These are phyloP conservation scores for Bubo blakistoni DNA, from an alignment of 2,113 vertebrate genomes.

Conservation along the genomic window DNA sequence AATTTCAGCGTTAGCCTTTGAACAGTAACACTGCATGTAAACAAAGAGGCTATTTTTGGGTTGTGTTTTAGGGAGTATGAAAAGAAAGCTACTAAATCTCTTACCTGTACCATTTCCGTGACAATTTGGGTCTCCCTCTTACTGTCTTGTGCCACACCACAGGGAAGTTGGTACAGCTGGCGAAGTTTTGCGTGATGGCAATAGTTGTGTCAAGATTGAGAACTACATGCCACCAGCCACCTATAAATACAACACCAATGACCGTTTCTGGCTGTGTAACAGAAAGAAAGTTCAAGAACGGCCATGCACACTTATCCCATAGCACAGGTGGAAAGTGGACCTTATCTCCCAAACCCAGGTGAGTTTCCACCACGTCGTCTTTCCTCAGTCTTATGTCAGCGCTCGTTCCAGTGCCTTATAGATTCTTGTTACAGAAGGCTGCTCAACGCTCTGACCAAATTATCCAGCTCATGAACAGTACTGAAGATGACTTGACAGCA, in stretches of 20 bases:
- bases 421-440: not conserved
- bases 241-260: constrained; percentile 67
- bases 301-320: fast-evolving
- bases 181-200: constrained; percentile 96
- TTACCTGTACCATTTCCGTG: constrained; percentile 98
- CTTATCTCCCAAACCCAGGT: not conserved
- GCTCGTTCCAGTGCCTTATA: not conserved
- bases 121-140: constrained; percentile 93
- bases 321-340: not conserved
- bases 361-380: not conserved
- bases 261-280: not conserved
- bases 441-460: not conserved
- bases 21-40: not conserved
- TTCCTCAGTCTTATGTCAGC: not conserved
- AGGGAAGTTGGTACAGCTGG: constrained; percentile 96
- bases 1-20: not conserved
- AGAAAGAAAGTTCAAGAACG: not conserved
- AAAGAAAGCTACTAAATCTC: not conserved
- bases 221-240: constrained; percentile 99
- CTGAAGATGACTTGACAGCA: not conserved
- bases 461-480: not conserved
- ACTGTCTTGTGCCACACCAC: constrained; percentile 99
- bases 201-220: constrained; percentile 95
- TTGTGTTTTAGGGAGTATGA: not conserved
- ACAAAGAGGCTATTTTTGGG: fast-evolving